These are phyloP conservation scores for Torymus auratus DNA, from an alignment of 2,888 invertebrate genomes.

Conservation along the genomic window DNA sequence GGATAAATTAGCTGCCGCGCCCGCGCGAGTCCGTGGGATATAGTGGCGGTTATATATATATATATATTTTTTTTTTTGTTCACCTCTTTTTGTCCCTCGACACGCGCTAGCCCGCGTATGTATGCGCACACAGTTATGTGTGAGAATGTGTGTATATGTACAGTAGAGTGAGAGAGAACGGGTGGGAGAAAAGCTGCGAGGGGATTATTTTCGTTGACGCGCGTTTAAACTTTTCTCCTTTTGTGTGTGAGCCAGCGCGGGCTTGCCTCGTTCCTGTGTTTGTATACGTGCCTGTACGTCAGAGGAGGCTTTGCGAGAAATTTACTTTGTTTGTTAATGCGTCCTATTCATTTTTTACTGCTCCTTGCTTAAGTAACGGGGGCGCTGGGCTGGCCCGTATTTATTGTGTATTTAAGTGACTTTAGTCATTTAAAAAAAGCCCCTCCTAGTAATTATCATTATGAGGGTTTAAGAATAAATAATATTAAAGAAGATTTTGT, in stretches of 20 bases:
- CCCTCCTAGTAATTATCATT: too few relatives aligned
- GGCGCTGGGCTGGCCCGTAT: not conserved
- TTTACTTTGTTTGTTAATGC: conserved; percentile 51
- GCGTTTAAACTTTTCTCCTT: conserved; percentile 36
- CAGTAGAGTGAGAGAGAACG: too few relatives aligned
- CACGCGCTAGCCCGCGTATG: not conserved
- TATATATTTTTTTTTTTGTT: too few relatives aligned
- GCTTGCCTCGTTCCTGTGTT: not conserved
- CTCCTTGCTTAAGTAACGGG: not conserved
- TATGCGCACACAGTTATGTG: not conserved
- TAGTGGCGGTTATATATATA: too few relatives aligned
- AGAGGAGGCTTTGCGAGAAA: conserved; percentile 36
- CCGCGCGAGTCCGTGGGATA: not conserved
- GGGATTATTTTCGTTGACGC: conserved; percentile 40
- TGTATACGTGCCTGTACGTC: not conserved
- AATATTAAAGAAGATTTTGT: not conserved
- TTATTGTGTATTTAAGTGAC: conserved; percentile 16
- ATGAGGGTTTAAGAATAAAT: too few relatives aligned
- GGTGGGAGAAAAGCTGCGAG: conserved; percentile 3
- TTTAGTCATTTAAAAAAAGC: conserved; percentile 20
- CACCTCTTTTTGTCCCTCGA: not conserved
- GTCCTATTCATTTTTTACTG: conserved; percentile 21
- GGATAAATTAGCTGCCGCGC: conserved; percentile 34
- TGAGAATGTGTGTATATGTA: not conserved
- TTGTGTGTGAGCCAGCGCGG: conserved; percentile 2